Evolutionary conservation across 2,797 vertebrate genomes (phyloP).

Genomic region (Chloroceryle inda): DNA sequence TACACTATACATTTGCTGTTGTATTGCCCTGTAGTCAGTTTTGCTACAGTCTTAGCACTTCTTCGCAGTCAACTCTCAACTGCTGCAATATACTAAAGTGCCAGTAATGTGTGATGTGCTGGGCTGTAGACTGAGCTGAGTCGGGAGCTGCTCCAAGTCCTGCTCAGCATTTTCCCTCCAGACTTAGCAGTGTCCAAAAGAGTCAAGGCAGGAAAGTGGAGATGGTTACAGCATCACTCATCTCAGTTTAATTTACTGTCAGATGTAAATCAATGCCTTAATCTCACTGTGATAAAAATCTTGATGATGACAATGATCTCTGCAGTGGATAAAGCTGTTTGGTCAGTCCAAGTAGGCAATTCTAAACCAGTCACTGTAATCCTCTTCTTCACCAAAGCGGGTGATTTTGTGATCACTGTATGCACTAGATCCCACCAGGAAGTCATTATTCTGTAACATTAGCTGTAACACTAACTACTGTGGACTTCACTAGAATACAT

Average conservation of each 20-base stretch:
- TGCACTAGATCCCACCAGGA: background rate
- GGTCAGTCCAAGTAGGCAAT: background rate
- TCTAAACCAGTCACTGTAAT: background rate
- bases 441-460: background rate
- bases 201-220: background rate
- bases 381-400: background rate
- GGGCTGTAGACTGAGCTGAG: background rate
- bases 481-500: background rate
- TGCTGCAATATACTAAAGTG: background rate
- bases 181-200: background rate
- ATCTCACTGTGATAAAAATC: constrained; percentile 3
- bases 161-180: background rate
- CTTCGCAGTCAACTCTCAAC: background rate
- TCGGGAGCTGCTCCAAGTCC: background rate
- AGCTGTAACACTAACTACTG: background rate
- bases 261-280: background rate
- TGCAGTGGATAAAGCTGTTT: background rate
- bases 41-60: background rate
- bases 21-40: background rate
- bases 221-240: background rate
- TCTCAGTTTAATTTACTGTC: constrained; percentile 20
- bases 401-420: background rate
- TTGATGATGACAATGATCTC: background rate
- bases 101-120: background rate
- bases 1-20: background rate